Evolutionary conservation across 2,113 vertebrate species (phyloP).

Genomic region (Protobothrops flavoviridis): DNA sequence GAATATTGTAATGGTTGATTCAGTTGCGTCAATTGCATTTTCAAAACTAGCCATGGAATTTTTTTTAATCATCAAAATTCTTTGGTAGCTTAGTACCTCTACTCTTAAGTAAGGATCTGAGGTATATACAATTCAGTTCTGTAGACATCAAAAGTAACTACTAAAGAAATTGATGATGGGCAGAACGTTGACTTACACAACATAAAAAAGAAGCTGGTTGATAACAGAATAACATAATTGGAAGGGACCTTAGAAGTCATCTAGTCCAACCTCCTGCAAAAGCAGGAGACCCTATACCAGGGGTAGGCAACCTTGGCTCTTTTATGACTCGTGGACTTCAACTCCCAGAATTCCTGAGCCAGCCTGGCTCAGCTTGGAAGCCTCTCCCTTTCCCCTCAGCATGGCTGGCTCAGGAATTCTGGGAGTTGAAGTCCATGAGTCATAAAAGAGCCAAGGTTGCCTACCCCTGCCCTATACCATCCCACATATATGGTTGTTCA

Average conservation of each 20-base stretch:
- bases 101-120: background rate
- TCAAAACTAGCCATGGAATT: background rate
- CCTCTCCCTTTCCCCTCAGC: too few species aligned
- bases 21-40: background rate
- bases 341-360: too few species aligned
- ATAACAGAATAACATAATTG: background rate
- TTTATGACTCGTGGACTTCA: too few species aligned
- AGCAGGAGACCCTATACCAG: too few species aligned
- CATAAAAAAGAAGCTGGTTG: background rate
- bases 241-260: too few species aligned
- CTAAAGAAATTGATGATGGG: background rate
- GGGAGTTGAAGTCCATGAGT: too few species aligned
- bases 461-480: background rate
- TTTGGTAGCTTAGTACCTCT: background rate
- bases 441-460: too few species aligned
- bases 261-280: too few species aligned
- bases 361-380: too few species aligned
- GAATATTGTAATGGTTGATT: background rate
- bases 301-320: too few species aligned
- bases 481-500: background rate
- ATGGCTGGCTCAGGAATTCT: too few species aligned
- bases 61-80: background rate
- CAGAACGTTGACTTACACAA: background rate
- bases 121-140: background rate
- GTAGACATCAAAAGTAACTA: background rate